These are phyloP conservation scores for Microcebus ravelobensis DNA, from an alignment of 2,113 vertebrate species.

Conservation along the genomic window DNA sequence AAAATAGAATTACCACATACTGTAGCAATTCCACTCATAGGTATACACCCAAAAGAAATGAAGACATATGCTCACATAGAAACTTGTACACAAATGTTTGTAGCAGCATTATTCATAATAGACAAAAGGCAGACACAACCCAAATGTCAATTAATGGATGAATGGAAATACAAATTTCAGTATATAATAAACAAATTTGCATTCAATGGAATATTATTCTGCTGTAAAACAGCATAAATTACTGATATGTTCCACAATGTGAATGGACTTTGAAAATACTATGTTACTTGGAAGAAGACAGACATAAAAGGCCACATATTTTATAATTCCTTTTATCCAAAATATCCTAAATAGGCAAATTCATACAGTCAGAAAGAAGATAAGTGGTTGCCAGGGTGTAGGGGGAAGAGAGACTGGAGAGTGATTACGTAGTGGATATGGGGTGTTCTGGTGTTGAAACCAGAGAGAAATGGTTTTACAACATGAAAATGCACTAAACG, in stretches of 20 bases:
- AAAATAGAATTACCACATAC: neutral
- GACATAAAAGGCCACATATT: neutral
- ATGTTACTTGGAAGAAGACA: neutral
- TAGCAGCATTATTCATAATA: neutral
- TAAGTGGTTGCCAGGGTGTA: neutral
- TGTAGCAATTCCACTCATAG: neutral
- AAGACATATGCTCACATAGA: neutral
- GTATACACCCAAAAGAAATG: neutral
- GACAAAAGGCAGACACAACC: neutral
- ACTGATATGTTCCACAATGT: neutral
- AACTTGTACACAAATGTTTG: neutral
- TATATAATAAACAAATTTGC: neutral
- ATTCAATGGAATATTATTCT: neutral
- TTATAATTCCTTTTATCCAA: neutral
- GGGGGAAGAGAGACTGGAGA: rapidly evolving
- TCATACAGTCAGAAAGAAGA: neutral
- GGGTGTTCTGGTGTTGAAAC: neutral
- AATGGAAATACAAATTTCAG: neutral
- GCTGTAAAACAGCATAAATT: neutral
- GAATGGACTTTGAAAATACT: neutral
- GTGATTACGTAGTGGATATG: neutral
- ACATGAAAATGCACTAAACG: neutral
- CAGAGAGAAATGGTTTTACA: neutral
- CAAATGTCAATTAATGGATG: neutral
- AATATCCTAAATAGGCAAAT: neutral